Percentiles rank a stretch among this genome's conserved stretches.
phyloP scores from a whole-genome alignment of 2,797 vertebrate species.

The Tokudaia muenninki region DNA sequence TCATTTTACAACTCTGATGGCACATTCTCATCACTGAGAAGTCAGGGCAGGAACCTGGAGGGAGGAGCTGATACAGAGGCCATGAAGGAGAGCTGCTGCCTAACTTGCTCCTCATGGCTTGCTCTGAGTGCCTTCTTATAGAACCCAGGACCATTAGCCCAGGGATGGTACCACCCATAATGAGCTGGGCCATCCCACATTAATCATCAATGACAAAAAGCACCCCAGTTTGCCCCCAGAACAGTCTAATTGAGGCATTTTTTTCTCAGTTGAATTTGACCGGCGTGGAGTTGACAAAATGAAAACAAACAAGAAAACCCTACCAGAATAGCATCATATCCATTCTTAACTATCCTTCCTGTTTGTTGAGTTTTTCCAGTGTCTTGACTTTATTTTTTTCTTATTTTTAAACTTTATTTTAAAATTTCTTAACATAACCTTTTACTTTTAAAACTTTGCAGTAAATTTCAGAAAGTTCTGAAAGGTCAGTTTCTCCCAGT shows the following conservation, averaged over 20 bases:
- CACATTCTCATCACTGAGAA: neutral
- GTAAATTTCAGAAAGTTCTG: constrained; percentile 3
- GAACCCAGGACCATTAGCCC: neutral
- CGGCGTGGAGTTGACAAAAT: neutral
- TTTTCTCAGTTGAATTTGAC: neutral
- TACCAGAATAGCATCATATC: neutral
- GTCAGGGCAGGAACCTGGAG: neutral
- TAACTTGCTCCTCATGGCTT: neutral
- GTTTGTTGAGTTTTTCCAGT: constrained; percentile 33
- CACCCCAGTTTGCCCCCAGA: neutral
- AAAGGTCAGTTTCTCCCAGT: neutral
- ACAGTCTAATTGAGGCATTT: neutral
- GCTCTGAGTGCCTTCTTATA: neutral
- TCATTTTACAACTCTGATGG: neutral
- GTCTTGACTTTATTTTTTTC: constrained; percentile 36
- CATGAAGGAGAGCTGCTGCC: neutral
- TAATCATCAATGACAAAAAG: neutral
- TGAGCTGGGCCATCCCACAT: neutral
- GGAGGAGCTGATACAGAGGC: neutral
- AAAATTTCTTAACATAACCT: constrained; percentile 22
- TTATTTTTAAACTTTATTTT: constrained; percentile 27
- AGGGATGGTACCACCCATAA: neutral
- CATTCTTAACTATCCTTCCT: constrained; percentile 18
- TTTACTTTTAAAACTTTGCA: neutral
- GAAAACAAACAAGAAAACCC: neutral